Evolutionary conservation across 2,113 vertebrate genomes (phyloP).

Genomic region (Ptyas mucosa): DNA sequence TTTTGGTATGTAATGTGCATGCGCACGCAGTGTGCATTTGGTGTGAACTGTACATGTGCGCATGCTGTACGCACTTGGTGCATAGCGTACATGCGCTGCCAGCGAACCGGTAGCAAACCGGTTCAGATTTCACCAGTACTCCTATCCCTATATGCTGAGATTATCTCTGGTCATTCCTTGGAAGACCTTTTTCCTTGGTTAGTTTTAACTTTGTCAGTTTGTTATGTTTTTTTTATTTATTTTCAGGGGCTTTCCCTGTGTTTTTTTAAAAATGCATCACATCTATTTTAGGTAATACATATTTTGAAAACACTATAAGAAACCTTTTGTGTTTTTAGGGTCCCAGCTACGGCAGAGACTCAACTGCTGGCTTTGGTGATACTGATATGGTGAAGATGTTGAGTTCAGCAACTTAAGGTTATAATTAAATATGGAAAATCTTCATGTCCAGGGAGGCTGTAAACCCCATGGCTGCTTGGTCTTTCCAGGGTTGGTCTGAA

Average conservation of each 20-base stretch:
- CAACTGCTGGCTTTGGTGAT: background rate
- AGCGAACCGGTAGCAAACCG: too few species aligned
- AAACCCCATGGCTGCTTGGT: background rate
- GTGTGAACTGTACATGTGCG: too few species aligned
- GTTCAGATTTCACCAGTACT: too few species aligned
- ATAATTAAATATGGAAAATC: background rate
- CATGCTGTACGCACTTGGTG: too few species aligned
- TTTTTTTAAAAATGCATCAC: background rate
- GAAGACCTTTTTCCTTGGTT: background rate
- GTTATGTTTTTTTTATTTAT: background rate
- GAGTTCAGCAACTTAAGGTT: background rate
- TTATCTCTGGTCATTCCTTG: background rate
- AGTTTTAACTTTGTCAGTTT: background rate
- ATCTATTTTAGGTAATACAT: background rate
- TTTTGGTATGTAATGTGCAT: too few species aligned
- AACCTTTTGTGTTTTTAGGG: background rate
- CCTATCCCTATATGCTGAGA: background rate
- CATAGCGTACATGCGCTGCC: too few species aligned
- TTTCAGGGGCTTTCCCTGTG: background rate
- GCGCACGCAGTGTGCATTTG: too few species aligned
- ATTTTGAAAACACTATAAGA: background rate
- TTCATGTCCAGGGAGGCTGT: background rate
- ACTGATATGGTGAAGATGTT: background rate
- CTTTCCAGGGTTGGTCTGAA: background rate
- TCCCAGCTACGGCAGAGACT: background rate